Conservation (phyloP, 1,140 invertebrate species). For the Aphidius ervi region DNA sequence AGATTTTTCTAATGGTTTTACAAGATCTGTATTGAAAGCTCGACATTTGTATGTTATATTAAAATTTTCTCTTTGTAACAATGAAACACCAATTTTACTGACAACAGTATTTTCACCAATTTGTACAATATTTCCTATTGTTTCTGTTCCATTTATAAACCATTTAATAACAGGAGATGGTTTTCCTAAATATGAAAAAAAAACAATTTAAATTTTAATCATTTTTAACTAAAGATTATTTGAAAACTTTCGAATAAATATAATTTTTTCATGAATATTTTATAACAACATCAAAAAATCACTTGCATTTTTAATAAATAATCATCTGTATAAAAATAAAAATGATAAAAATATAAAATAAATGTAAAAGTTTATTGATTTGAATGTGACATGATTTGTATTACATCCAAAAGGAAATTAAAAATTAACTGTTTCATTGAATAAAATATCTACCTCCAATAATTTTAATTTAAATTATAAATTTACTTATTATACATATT, state of each 20-base stretch:
- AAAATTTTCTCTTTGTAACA: conserved; percentile 69
- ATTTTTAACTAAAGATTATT: too few species aligned
- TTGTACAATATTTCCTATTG: conserved; percentile 52
- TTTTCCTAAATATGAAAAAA: conserved; percentile 59
- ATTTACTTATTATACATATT: conserved; percentile 21
- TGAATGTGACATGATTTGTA: too few species aligned
- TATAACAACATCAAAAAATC: too few species aligned
- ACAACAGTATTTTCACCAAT: conserved; percentile 68
- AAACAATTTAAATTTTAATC: not conserved
- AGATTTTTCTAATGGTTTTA: conserved; percentile 71
- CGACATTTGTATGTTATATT: conserved; percentile 82
- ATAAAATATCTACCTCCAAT: too few species aligned
- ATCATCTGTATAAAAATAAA: too few species aligned
- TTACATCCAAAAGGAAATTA: too few species aligned
- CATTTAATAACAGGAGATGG: conserved; percentile 75
- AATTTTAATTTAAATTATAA: conserved; percentile 4
- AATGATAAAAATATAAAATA: too few species aligned
- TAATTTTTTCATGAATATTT: too few species aligned
- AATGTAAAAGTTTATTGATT: too few species aligned
- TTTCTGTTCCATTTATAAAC: conserved; percentile 67
- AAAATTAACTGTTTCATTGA: too few species aligned
- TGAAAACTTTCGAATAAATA: too few species aligned
- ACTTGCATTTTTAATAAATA: too few species aligned
- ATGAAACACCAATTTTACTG: conserved; percentile 68
- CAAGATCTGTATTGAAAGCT: conserved; percentile 80